Base-by-base conservation (phyloP, 2,888 invertebrate genomes). In the Acronicta leporina region DNA sequence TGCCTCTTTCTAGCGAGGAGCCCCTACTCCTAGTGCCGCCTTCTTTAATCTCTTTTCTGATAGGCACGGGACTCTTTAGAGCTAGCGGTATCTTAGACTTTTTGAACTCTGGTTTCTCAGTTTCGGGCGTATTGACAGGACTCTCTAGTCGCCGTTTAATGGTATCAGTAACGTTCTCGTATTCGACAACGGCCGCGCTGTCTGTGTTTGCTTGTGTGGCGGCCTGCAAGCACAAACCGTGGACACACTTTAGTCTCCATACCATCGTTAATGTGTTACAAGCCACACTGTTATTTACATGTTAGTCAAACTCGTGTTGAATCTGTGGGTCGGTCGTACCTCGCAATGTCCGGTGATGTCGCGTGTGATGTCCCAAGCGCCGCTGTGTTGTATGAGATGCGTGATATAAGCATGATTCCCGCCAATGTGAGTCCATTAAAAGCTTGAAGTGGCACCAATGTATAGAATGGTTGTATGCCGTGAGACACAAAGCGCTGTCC, bases 131-230 rank as follows among this genome's bases (percentile, higher is more conserved):
- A 60, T 87, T 81, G 42, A 81, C 87, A 75, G 95, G 92, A 71
- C 91, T 89, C 80, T 95, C 95, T 67, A 95, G 87, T 15, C 95
- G 92, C 58, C 96, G 94, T 77, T 96, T 95, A 68, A 96, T 96
- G 5, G 96, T 96, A 85, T 96, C 96, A 56, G 96, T 95, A 15
- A 96, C 95, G 75, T 95, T 95, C 86, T 96, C 96, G 78, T 95
- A 95, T 69, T 95, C 95, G 56, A 84, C 80, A 48, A 58, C 56
- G 52, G 54, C 72, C 59, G 65, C 70, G 52, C 56, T 60, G 52
- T 73, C 77, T 14, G 51, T 20, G 59, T 61, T 68, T 55, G 72
- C 14, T 43, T 54, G 55, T 6, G 50, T 61, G 67, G 70, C 79
- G 79, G 86, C 87, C 92, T 92, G 92, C 83, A 92, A 92, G 78